Base-by-base conservation (phyloP, 2,797 vertebrate genomes). In the Natrix natrix region DNA sequence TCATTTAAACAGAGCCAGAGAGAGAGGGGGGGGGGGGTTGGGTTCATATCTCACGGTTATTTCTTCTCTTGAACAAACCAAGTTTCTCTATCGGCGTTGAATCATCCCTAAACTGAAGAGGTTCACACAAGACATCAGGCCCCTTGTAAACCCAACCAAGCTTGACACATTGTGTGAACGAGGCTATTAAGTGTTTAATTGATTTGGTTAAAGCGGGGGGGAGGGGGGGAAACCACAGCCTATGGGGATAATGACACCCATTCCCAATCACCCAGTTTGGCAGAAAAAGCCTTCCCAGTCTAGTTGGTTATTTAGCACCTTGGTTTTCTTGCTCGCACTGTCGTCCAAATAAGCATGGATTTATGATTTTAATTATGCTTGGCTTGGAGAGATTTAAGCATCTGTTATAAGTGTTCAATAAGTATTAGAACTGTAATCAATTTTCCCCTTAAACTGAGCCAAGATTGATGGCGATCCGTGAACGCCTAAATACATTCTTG, bases 361-460 rank as follows among this genome's bases (percentile, higher is more conserved):
- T 97, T 97, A 97, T 96, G 96, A 96, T 97, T 97, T 97, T 97
- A 97, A 97, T 97, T 97, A 97, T 96, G 94, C 96, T 94, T 92
- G 93, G 95, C 94, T 94, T 94, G 91, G 96, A 96, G 94, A 97
- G 96, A 97, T 97, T 96, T 97, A 97, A 98, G 94, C 96, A 97
- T 96, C 95, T 96, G 95, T 96, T 98, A 97, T 94, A 97, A 96
- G 92, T 95, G 94, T 96, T 98, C 97, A 97, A 96, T 97, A 97
- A 97, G 95, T 95, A 97, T 97, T 98, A 97, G 94, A 97, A 96
- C 96, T 96, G 96, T 93, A 95, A 97, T 97, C 95, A 90, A 95
- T 97, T 97, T 96, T 66, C 74, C 69, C 93, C 93, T 96, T 96
- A 95, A 97, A 86, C 90, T 57, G 61, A 93, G 93, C 57, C 93